Evolutionary conservation across 2,797 vertebrate species (phyloP).

Genomic region (Eidolon dupreanum): DNA sequence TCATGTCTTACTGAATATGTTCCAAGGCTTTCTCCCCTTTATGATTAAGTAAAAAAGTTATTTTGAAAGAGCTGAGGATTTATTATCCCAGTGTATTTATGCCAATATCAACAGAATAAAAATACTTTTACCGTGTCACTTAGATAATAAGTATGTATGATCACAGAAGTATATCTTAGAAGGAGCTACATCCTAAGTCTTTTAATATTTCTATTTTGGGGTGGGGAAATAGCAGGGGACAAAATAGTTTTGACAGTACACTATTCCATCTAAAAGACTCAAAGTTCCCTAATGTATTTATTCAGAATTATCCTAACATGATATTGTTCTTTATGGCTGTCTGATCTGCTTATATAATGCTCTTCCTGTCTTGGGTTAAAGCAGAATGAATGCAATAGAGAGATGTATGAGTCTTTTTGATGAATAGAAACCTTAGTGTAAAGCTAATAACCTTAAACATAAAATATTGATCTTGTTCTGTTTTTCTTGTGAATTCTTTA

Average conservation of each 20-base stretch:
- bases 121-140: neutral
- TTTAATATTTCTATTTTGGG: neutral
- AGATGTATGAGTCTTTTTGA: conserved; percentile 68
- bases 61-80: conserved; percentile 2
- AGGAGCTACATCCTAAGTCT: neutral
- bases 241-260: neutral
- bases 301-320: conserved; percentile 54
- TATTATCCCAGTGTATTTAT: neutral
- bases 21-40: conserved; percentile 20
- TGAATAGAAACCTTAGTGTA: conserved; percentile 72
- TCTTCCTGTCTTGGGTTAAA: conserved; percentile 55
- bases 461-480: conserved; percentile 79
- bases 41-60: conserved; percentile 50
- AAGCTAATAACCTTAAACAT: conserved; percentile 80
- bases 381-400: conserved; percentile 36
- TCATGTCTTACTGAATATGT: conserved; percentile 50
- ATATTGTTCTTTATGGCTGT: conserved; percentile 76
- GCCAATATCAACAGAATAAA: conserved; percentile 41
- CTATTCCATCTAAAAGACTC: conserved; percentile 58
- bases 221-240: fast-evolving
- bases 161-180: neutral
- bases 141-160: neutral
- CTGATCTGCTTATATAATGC: conserved; percentile 57
- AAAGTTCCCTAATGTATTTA: conserved; percentile 32
- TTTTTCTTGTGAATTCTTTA: conserved; percentile 73